Conservation (phyloP, 92 coral and sea anemone species). For the Palythoa grandiflora region DNA sequence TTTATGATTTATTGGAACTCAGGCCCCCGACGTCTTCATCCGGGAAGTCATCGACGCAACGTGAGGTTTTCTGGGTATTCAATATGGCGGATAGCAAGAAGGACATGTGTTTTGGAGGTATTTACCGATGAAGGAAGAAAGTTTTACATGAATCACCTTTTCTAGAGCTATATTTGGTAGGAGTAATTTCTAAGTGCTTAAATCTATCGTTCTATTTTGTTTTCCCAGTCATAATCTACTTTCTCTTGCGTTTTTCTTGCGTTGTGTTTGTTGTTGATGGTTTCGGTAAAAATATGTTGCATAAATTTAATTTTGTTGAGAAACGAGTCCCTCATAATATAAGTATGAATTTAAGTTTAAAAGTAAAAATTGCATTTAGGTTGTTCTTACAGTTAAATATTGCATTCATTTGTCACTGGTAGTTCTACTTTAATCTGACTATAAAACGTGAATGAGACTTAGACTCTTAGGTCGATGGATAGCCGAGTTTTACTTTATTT, state of each 20-base stretch:
- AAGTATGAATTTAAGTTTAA: too few relatives aligned
- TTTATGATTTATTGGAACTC: background rate
- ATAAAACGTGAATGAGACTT: background rate
- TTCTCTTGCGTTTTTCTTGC: background rate
- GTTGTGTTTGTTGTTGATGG: background rate
- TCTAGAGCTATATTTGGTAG: background rate
- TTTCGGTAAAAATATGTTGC: too few relatives aligned
- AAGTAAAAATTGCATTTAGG: too few relatives aligned
- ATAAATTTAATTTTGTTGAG: too few relatives aligned
- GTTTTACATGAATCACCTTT: background rate
- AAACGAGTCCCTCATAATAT: too few relatives aligned
- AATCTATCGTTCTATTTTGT: background rate
- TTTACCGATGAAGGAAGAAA: slow-evolving; percentile 8
- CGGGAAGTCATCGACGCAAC: background rate
- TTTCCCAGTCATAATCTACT: background rate
- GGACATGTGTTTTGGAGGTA: slow-evolving; percentile 44
- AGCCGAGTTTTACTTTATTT: background rate
- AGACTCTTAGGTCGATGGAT: too few relatives aligned
- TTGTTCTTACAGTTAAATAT: too few relatives aligned
- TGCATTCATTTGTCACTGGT: too few relatives aligned
- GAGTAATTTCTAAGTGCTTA: background rate
- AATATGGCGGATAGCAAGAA: slow-evolving; percentile 47
- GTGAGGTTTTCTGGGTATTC: slow-evolving; percentile 29
- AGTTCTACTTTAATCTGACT: background rate
- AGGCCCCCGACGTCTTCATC: background rate